Evolutionary conservation across 2,113 vertebrate species (phyloP), one percentile per base, ranked within the genome.

Genomic region (Indicator indicator): DNA sequence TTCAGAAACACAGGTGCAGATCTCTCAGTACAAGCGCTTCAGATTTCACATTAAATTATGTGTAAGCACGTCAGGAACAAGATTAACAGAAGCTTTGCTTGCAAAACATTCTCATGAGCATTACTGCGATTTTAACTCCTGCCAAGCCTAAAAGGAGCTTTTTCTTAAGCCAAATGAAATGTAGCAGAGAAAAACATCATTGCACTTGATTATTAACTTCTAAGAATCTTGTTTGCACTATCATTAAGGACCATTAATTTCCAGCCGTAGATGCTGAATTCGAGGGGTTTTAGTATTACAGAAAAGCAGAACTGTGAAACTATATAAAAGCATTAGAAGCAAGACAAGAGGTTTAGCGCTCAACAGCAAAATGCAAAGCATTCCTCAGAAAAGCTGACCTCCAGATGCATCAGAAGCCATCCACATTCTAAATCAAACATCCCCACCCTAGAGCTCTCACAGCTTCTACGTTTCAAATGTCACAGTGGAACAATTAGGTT

Each of bases 41-140:
- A 86, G 69, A 75, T 91, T 95, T 96, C 90, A 88, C 78, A 72
- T 91, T 64, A 80, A 94, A 84, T 92, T 93, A 72, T 21, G 20
- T 12, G 36, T 48, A 40, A 94, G 83, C 83, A 83, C 83, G 86
- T 88, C 86, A 91, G 33, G 24, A 91, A 83, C 14, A 18, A 64
- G 70, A 96, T 96, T 97, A 97, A 89, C 20, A 82, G 36, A 62
- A 86, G 89, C 83, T 92, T 83, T 94, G 72, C 78, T 78, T 9
- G 2, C 54, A 92, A 73, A 97, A 95, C 88, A 92, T 89, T 92
- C 93, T 89, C 94, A 90, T 83, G 58, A 82, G 92, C 72, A 89
- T 96, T 95, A 96, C 70, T 68, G 16, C 32, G 75, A 91, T 88
- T 95, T 95, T 88, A 95, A 96, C 81, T 96, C 64, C 84, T 86